Evolutionary conservation across 2,888 invertebrate species (phyloP).

Genomic region (Luperina testacea): DNA sequence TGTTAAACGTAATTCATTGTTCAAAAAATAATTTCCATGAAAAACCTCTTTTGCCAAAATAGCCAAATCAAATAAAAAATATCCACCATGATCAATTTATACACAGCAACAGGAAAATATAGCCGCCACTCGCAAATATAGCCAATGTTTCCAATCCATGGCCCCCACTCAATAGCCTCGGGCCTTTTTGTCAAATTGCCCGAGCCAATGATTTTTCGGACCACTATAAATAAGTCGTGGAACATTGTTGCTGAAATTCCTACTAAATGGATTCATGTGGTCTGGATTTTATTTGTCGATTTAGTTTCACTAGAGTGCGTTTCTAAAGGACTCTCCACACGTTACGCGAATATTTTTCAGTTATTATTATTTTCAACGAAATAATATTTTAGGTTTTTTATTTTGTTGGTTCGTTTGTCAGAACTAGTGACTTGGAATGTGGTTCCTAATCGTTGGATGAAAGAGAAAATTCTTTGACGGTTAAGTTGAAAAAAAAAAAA

Average conservation of each 20-base stretch:
- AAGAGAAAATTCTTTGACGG: background rate
- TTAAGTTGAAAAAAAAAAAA: background rate
- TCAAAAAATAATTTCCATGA: too few species aligned
- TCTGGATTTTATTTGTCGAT: conserved; percentile 45
- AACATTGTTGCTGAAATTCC: conserved; percentile 38
- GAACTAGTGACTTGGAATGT: conserved; percentile 10
- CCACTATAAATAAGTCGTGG: conserved; percentile 41
- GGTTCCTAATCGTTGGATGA: background rate
- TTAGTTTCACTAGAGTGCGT: conserved; percentile 37
- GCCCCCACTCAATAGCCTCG: conserved; percentile 34
- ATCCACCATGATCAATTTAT: conserved; percentile 21
- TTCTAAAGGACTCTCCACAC: conserved; percentile 11
- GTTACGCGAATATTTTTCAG: conserved; percentile 9
- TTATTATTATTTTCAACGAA: conserved; percentile 23
- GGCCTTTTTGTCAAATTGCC: conserved; percentile 51
- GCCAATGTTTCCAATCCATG: conserved; percentile 45
- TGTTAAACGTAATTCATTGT: background rate
- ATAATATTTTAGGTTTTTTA: background rate
- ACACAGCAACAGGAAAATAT: conserved; percentile 37
- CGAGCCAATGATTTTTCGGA: conserved; percentile 45
- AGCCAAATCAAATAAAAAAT: conserved; percentile 9
- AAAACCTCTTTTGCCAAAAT: background rate
- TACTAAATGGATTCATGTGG: conserved; percentile 44
- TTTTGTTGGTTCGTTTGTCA: background rate
- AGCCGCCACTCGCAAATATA: conserved; percentile 25